Evolutionary conservation across 2,113 vertebrate species (phyloP), one percentile per base, ranked within the genome.

Genomic region (Nycticorax nycticorax): DNA sequence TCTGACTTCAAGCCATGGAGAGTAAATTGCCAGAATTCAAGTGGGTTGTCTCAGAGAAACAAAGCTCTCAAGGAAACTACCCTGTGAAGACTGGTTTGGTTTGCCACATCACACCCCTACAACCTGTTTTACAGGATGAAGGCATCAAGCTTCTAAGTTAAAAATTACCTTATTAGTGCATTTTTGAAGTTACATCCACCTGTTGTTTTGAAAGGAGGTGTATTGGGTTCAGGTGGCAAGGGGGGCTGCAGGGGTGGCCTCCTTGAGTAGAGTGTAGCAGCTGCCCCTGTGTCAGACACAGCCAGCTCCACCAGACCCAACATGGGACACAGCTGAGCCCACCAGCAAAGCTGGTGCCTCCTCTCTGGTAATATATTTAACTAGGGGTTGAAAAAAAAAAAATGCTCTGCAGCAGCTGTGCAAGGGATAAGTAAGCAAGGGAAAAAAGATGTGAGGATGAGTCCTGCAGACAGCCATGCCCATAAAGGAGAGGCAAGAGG

Each of bases 21-120:
- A 57, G 35, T 43, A 35, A 60, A 37, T 22, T 62, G 26, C 9
- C 7, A 39, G 15, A 52, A 27, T 75, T 86, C 60, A 69, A 23
- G n/a, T 19, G 59, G 30, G 30, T 24, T 30, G 7, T 63, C 16
- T 32, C 33, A 26, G 28, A 68, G 28, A 33, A 41, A 64, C 47
- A 83, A 43, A 47, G 24, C 21, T 75, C 32, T 63, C 22, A 12
- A 23, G 37, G 22, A 41, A 76, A n/a, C 13, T 19, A 18, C 9
- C 9, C 1, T 0, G 3, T 47, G 22, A 50, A 62, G 11, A 23
- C 7, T 41, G 6, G 4, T 81, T 52, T 48, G 28, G 21, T 32
- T 28, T 57, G 59, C 41, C 17, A 15, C 19, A 19, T 37, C 23
- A 3, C 37, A 77, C 5, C 7, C 2, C 4, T 35, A 1, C 1